Base-by-base conservation (phyloP, 2,888 invertebrate species). In the Ommatoiulus sabulosus region DNA sequence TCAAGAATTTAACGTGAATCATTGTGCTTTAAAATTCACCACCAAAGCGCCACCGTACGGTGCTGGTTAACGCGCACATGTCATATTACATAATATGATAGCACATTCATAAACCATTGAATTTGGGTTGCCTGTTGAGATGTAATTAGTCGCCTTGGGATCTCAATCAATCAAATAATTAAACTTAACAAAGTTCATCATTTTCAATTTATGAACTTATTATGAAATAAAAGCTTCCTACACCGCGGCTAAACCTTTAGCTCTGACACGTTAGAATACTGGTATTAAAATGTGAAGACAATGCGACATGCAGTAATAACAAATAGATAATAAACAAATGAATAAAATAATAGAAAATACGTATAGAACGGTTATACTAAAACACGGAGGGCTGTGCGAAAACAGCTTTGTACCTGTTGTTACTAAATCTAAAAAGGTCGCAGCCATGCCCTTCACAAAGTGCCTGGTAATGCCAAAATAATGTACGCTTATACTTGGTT, bases 401-500 rank as follows among this genome's bases (percentile, higher is more conserved):
- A 20, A 63, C 63, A 63, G 63, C 63, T 63, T 63, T 63, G 63
- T 63, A 63, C 63, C 63, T 63, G 63, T n/a, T 20, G 7, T 63
- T 63, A 63, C 63, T 63, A 63, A 63, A 17, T 17, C 63, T 63
- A 63, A 63, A 20, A 63, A 63, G 63, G 20, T 63, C 6, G 15
- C 17, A 63, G 20, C 63, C 63, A 63, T 0, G 20, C 63, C 15
- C 5, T 8, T 63, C 20, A 63, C 20, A 63, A 20, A 0, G 63
- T 63, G 63, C 63, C 5, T 4, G 6, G 2, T 20, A 63, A 63
- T 63, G 63, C 63, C 20, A 2, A 7, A 63, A 63, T 20, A 35
- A 35, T 35, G 35, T 1, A 35, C 35, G 1, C 2, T 35, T 57
- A 17, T 15, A 5, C 63, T 20, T 3, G 8, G 20, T 63, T 63